Evolutionary conservation across 2,797 vertebrate species (phyloP), one percentile per base, ranked within the genome.

Genomic region (Sebastes matsubarae): DNA sequence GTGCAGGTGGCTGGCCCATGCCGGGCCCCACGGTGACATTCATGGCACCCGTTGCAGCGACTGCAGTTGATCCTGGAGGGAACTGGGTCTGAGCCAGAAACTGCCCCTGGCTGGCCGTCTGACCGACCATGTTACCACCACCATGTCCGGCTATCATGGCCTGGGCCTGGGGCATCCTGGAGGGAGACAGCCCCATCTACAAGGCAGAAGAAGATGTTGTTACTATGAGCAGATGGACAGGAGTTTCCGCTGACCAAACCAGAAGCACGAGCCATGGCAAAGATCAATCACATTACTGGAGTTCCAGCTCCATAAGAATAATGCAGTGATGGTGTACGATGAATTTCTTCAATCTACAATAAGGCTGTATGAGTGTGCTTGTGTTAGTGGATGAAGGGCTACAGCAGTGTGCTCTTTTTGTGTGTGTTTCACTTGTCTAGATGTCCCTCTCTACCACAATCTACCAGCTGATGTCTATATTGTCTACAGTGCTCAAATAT

Each of bases 141-240:
- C 96, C 85, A 68, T 98, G 98, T 34, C 96, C 91, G 52, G 96
- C 95, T 95, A 99, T 96, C 94, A 99, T 96, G 88, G 95, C 97
- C 63, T 97, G 97, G 0, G 97, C 95, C 92, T 97, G 97, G 68
- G 98, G 96, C 97, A 99, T 97, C 90, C 98, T 96, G 20, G 98
- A 98, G 74, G 98, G 98, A 89, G 98, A 99, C 96, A 98, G 95
- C 42, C 97, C 98, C 97, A 99, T 97, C 98, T 99, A 81, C 25
- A 88, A 70, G 59, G 25, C 27, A 74, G 16, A 85, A 87, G 60
- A 87, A 88, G 10, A 83, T 16, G 11, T 20, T 14, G 20, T 77
- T 46, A 42, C 14, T 32, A 30, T 11, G 30, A 61, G 22, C n/a
- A 16, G 16, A 50, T 38, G 3, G 25, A 13, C 2, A 8, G 16